Base-by-base conservation (phyloP, 2,113 vertebrate species). In the Oreochromis niloticus region DNA sequence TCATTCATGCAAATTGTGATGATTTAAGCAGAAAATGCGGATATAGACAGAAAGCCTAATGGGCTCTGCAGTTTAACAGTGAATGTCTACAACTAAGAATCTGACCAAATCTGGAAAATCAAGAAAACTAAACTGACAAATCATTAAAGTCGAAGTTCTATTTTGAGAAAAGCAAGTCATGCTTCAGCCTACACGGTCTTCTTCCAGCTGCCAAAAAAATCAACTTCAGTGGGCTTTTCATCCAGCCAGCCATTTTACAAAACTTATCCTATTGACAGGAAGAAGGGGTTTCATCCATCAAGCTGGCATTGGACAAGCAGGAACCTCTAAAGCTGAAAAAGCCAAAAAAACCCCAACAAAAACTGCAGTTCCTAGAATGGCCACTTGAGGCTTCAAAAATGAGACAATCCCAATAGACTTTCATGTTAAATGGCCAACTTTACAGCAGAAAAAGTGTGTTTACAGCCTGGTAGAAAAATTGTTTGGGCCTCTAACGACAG, bases 161-260 rank as follows among this genome's bases (percentile, higher is more conserved):
- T 86, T 56, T 56, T 59, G 12, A 22, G 24, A 16, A 30, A 78
- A 43, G 12, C n/a, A 54, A 75, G 41, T 9, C 7, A 41, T 7
- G 55, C 17, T 61, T 82, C 52, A 75, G 11, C 22, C 43, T 27
- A 75, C 71, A 43, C 39, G 17, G 24, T 83, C 82, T 66, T 63
- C 56, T 12, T 59, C 55, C 85, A 63, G 56, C 66, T 82, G 84
- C 39, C 9, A 56, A 68, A 80, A 61, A 57, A 48, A 78, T 82
- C 32, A 57, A 9, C 66, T 73, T 73, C 39, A 6, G 8, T 73
- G 39, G 66, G 8, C 24, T 75, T 75, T 78, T 48, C 24, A 78
- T 50, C 24, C 71, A 75, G 46, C 68, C 68, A 75, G 9, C 71
- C 9, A 32, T 50, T 32, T 78, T 78, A 52, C 46, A 52, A n/a